phyloP scores from a whole-genome alignment of 2,888 invertebrate genomes.

The Aleiodes testaceus region DNA sequence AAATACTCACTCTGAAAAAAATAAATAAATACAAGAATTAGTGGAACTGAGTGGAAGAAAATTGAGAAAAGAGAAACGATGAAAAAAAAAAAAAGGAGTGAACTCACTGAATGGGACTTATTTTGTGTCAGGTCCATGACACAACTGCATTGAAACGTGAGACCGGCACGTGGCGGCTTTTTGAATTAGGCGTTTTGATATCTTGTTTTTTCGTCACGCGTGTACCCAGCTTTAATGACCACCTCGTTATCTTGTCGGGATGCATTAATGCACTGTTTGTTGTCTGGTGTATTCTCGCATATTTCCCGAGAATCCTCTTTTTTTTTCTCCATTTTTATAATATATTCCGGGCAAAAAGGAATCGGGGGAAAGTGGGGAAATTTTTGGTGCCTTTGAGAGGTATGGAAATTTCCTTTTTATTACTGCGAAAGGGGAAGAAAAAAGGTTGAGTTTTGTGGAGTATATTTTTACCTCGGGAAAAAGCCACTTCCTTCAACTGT shows the following conservation, averaged over 20 bases:
- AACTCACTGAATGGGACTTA: slow-evolving; percentile 28
- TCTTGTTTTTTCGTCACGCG: slow-evolving; percentile 42
- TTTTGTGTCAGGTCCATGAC: slow-evolving; percentile 34
- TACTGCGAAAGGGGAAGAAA: not conserved
- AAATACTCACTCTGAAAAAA: slow-evolving; percentile 7
- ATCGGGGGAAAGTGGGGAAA: too few relatives aligned
- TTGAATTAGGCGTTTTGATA: slow-evolving; percentile 35
- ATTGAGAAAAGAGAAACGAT: not conserved
- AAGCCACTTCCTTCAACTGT: too few relatives aligned
- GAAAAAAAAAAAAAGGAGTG: not conserved
- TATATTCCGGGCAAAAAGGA: too few relatives aligned
- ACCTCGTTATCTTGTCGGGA: slow-evolving; percentile 29
- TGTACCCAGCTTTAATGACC: slow-evolving; percentile 21
- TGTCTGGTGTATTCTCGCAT: not conserved
- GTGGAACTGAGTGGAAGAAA: slow-evolving; percentile 44
- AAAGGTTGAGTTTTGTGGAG: too few relatives aligned
- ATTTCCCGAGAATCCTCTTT: too few relatives aligned
- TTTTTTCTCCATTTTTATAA: too few relatives aligned
- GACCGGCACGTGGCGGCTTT: slow-evolving; percentile 38
- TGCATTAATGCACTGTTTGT: slow-evolving; percentile 2
- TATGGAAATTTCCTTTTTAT: not conserved
- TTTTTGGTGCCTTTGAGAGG: too few relatives aligned
- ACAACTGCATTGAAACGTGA: slow-evolving; percentile 31
- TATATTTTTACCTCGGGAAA: too few relatives aligned
- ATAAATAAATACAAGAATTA: not conserved